Evolutionary conservation across 2,888 invertebrate genomes (phyloP).

Genomic region (Imbricaverruca yamaguchii): DNA sequence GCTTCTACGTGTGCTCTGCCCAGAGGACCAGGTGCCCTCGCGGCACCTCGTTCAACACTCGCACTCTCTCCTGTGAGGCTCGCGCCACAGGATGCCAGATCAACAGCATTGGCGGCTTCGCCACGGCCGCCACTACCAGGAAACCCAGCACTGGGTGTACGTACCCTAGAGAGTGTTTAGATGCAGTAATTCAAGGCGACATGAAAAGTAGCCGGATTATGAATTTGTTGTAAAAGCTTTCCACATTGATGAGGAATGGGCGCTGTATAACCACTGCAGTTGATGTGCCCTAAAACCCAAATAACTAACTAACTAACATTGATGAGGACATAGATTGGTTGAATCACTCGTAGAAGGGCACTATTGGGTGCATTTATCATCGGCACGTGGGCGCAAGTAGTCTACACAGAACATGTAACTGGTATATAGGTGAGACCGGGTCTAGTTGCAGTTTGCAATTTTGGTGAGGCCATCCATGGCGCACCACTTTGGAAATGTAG

Average conservation of each 20-base stretch:
- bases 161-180: background rate
- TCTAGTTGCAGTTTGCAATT: too few relatives aligned
- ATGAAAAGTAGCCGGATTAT: background rate
- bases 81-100: background rate
- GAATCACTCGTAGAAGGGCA: too few relatives aligned
- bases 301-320: too few relatives aligned
- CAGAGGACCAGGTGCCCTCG: background rate
- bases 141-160: background rate
- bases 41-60: background rate
- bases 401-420: too few relatives aligned
- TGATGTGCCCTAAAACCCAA: too few relatives aligned
- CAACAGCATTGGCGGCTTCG: background rate
- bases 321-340: too few relatives aligned
- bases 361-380: background rate
- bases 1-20: constrained; percentile 1
- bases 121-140: background rate
- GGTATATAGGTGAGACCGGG: too few relatives aligned
- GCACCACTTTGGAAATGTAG: too few relatives aligned
- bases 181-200: background rate
- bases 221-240: background rate
- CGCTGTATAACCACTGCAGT: too few relatives aligned
- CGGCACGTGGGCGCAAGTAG: background rate
- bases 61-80: background rate
- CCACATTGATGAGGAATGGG: too few relatives aligned
- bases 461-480: too few relatives aligned